A percentile compares a stretch with the other conserved stretches of the same genome.
These are phyloP conservation scores for Porites rus DNA, from an alignment of 92 coral and sea anemone genomes.

Conservation along the genomic window DNA sequence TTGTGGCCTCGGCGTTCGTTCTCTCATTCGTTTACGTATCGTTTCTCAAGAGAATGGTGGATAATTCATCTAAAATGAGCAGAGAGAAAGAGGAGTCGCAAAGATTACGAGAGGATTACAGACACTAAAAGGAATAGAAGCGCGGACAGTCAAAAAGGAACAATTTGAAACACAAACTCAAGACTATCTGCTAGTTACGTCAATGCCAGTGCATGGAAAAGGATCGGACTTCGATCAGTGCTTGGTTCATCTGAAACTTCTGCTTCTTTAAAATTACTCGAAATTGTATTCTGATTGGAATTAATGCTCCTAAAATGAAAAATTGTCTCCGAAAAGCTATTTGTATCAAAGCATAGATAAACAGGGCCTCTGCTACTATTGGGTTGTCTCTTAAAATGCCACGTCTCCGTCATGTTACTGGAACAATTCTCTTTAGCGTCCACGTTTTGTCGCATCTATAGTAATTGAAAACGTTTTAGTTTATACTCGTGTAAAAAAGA, in stretches of 20 bases:
- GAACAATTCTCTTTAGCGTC: no score
- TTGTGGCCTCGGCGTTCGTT: conserved; percentile 74
- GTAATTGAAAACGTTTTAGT: no score
- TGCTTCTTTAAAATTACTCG: background rate
- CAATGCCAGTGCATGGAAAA: no score
- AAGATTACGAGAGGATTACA: conserved; percentile 26
- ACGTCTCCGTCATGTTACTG: no score
- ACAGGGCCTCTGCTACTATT: background rate
- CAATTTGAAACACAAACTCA: background rate
- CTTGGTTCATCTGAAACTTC: background rate
- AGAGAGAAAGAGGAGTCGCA: conserved; percentile 66
- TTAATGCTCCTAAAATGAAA: background rate
- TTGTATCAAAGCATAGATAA: background rate
- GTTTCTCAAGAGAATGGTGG: conserved; percentile 83
- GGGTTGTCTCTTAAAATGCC: no score
- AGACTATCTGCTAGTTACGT: background rate
- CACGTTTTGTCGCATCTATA: no score
- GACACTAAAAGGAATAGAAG: background rate
- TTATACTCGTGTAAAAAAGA: no score
- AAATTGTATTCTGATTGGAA: background rate
- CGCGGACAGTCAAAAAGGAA: background rate
- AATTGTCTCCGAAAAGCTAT: background rate
- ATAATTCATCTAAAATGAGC: conserved; percentile 70
- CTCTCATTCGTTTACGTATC: conserved; percentile 79
- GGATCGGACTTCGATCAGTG: no score